Evolutionary conservation across 2,113 vertebrate species (phyloP), one percentile per base, ranked within the genome.

Genomic region (Astatoreochromis straeleni): DNA sequence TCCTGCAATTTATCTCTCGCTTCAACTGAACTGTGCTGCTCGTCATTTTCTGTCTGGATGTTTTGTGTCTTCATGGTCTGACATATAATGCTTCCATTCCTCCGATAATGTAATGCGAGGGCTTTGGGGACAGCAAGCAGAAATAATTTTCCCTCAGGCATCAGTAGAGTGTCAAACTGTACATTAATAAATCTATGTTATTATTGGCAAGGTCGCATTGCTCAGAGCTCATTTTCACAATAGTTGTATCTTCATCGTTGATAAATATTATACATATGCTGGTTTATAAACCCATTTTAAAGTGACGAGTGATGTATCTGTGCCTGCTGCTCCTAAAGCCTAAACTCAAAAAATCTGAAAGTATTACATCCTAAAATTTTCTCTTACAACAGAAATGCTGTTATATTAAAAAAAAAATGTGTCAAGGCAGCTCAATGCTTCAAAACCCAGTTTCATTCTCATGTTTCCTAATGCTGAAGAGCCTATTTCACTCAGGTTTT

Each of bases 141-240:
- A 58, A 88, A 82, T 35, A 83, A 85, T 85, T 84, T 75, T 8
- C 83, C 92, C 83, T 81, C 65, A 51, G 89, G 87, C 91, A n/a
- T 82, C 79, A 83, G 80, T 89, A 65, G 84, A 85, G 82, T 40
- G 79, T 87, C 84, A 63, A 26, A 33, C 47, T 75, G 82, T 87
- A 90, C 60, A 82, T 84, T 88, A 85, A 85, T 89, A 89, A 89
- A 85, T 35, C 38, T 9, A 10, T 70, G 63, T 86, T 92, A 78
- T 87, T 90, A 86, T 85, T 82, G 84, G 63, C 51, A 70, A 85
- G 57, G 68, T 75, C 31, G 70, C 33, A 83, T 85, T 86, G 26
- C 85, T 81, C 80, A 89, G 82, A 84, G 24, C 80, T 91, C 57
- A 78, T 81, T 89, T 92, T 88, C 85, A 53, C 79, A 88, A 79